Base-by-base conservation (phyloP, 2,888 invertebrate genomes). In the Platycnemis pennipes region DNA sequence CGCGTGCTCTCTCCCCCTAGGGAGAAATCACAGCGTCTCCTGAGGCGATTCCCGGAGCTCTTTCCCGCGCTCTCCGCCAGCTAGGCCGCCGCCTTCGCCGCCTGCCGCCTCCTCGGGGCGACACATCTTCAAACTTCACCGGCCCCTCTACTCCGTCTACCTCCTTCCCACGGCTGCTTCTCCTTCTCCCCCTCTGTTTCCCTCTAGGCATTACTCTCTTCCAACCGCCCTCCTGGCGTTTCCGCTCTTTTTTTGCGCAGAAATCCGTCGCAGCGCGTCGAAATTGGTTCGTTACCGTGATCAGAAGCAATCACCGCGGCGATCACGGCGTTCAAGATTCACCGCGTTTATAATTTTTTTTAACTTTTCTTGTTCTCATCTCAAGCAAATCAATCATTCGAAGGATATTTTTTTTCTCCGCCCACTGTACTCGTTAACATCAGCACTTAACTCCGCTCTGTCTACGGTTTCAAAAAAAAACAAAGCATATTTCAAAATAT, bases 11-110 rank as follows among this genome's bases (percentile, higher is more conserved):
- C 56, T 56, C 56, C 89, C 89, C 56, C 56, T 37, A 56, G 89
- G 88, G 37, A 69, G 31, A 91, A 91, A 91, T 91, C 91, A 91
- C 91, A 44, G 45, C 89, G 89, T 37, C 89, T 56, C 89, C 56
- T n/a, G 37, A 22, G 53, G 69, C 91, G 63, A 56, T 56, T 63
- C 63, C 89, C 19, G 1, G 77, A 42, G 53, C 56, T 37, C 53
- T 22, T 56, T 53, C 56, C 53, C 88, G 45, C 5, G 13, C n/a
- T 42, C 26, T 37, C 37, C 86, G 13, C 44, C 45, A 45, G 56
- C 13, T 56, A 31, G n/a, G 49, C 13, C 31, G 49, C 0, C 89
- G 53, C 42, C 89, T 87, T 37, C 87, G 16, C 37, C 26, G 37
- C 37, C 88, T 37, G 42, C 56, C 13, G 19, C n/a, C 16, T 37